A percentile compares a stretch with the other conserved stretches of the same genome.
Conservation (phyloP, 2,888 invertebrate genomes). For the Drosophila ezoana region DNA sequence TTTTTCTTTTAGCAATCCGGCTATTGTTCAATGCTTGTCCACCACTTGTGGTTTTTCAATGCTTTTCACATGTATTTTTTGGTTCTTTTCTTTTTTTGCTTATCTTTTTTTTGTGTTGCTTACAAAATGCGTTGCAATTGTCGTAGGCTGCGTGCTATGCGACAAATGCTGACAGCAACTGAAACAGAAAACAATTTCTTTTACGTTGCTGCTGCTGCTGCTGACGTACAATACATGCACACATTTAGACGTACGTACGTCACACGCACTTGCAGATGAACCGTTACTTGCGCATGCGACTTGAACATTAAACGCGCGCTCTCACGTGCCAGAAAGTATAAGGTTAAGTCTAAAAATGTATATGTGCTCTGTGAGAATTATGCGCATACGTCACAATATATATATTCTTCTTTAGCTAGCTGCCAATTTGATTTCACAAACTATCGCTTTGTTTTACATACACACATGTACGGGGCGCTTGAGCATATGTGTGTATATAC, state of each 20-base stretch:
- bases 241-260: slow-evolving; percentile 10
- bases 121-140: slow-evolving; percentile 45
- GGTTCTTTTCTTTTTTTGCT: slow-evolving; percentile 22
- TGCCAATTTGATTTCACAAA: not conserved
- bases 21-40: slow-evolving; percentile 43
- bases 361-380: not conserved
- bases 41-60: slow-evolving; percentile 71
- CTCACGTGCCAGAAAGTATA: not conserved
- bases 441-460: not conserved
- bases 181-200: slow-evolving; percentile 69
- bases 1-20: slow-evolving; percentile 25
- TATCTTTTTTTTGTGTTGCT: slow-evolving; percentile 11
- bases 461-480: too few species aligned
- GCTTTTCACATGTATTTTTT: slow-evolving; percentile 19
- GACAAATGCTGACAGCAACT: slow-evolving; percentile 74
- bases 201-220: slow-evolving; percentile 46
- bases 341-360: slow-evolving; percentile 10
- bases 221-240: slow-evolving; percentile 40
- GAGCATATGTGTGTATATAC: too few species aligned
- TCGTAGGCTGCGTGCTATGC: slow-evolving; percentile 47
- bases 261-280: slow-evolving; percentile 34
- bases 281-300: slow-evolving; percentile 46
- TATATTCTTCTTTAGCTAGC: not conserved
- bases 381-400: slow-evolving; percentile 2
- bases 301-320: not conserved